Percentiles rank a stretch among this genome's conserved stretches.
These are phyloP conservation scores for Zosterops borbonicus DNA, from an alignment of 2,113 vertebrate genomes.

Conservation along the genomic window DNA sequence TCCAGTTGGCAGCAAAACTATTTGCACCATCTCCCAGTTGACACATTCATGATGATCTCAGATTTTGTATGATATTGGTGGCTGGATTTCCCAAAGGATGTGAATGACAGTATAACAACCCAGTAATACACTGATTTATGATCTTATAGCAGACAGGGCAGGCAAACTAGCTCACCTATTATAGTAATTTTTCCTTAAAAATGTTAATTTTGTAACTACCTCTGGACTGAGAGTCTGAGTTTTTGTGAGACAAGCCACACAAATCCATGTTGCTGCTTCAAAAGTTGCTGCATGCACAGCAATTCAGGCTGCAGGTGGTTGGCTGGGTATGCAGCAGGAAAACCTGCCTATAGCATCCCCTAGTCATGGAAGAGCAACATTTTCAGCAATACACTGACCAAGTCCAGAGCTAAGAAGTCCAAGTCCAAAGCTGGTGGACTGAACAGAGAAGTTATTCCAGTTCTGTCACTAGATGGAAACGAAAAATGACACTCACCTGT, in stretches of 20 bases:
- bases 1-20: neutral
- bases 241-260: neutral
- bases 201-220: neutral
- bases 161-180: neutral
- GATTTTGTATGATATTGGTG: neutral
- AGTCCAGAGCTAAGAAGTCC: neutral
- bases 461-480: neutral
- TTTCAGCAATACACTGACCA: neutral
- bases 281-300: neutral
- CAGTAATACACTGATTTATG: neutral
- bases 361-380: neutral
- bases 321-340: rapidly evolving
- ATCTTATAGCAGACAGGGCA: neutral
- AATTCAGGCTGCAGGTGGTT: neutral
- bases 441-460: neutral
- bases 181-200: neutral
- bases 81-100: neutral
- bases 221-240: neutral
- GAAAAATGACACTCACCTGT: no score
- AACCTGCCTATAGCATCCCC: neutral
- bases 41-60: neutral
- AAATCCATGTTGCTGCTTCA: neutral
- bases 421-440: neutral
- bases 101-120: neutral
- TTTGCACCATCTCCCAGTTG: neutral